Conservation (phyloP, 1,140 invertebrate genomes). For the Eumaeus atala region DNA sequence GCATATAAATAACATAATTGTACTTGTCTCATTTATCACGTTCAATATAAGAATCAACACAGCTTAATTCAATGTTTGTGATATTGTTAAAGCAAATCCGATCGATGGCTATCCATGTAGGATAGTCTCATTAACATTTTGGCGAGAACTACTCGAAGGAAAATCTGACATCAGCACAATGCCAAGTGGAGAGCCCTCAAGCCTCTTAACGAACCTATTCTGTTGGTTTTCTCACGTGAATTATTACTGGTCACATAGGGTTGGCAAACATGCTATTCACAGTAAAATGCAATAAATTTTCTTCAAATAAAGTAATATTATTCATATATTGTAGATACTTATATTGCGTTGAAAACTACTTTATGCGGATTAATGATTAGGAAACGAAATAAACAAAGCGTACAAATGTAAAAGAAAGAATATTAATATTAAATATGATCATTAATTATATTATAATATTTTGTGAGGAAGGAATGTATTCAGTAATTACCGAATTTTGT, state of each 20-base stretch:
- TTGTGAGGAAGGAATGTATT: no score
- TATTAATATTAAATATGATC: no score
- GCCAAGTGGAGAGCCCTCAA: constrained; percentile 47
- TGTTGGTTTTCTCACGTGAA: constrained; percentile 66
- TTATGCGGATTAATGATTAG: no score
- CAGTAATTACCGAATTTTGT: no score
- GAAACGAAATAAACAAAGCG: no score
- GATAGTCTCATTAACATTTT: constrained; percentile 60
- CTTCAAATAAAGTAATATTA: background rate
- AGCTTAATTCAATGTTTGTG: constrained; percentile 26
- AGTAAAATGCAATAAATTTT: background rate
- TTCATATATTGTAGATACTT: background rate
- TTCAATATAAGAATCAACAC: background rate
- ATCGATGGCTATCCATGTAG: constrained; percentile 35
- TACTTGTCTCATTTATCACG: background rate
- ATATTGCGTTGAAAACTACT: no score
- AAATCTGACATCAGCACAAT: constrained; percentile 52
- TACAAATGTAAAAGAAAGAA: no score
- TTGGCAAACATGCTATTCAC: constrained; percentile 5
- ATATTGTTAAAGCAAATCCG: constrained; percentile 25
- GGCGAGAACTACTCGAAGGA: constrained; percentile 37
- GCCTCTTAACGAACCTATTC: constrained; percentile 67
- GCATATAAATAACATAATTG: background rate
- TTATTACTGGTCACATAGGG: constrained; percentile 35
- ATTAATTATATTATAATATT: no score